phyloP scores from a whole-genome alignment of 2,797 vertebrate species.

The Argya squamiceps region DNA sequence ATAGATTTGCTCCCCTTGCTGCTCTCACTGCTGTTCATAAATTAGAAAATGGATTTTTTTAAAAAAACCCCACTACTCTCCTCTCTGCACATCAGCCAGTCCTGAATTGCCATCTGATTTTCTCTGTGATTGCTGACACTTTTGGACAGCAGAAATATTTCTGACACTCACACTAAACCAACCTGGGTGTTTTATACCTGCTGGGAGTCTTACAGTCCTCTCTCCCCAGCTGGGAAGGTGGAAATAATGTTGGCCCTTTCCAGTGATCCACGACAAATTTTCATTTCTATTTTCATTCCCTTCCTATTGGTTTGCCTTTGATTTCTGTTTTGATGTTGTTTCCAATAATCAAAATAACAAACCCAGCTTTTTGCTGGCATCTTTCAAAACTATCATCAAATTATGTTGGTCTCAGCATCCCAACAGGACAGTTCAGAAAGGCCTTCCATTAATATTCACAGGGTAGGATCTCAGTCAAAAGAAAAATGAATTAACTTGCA shows the following conservation, averaged over 20 bases:
- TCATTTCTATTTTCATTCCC: constrained; percentile 13
- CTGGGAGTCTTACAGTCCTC: neutral
- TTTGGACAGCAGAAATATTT: constrained; percentile 15
- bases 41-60: constrained; percentile 14
- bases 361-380: neutral
- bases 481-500: neutral
- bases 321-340: constrained; percentile 29
- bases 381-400: neutral
- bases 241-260: constrained; percentile 24
- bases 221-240: constrained; percentile 5
- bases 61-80: neutral
- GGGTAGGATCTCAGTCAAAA: neutral
- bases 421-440: neutral
- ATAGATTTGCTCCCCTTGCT: neutral
- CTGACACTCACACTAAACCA: neutral
- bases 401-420: neutral
- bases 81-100: neutral
- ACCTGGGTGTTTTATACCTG: constrained; percentile 8
- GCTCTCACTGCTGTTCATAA: neutral
- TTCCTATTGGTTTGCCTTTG: neutral
- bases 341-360: constrained; percentile 26
- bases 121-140: constrained; percentile 1
- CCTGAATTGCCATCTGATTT: neutral
- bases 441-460: neutral
- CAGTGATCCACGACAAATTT: constrained; percentile 49